These are phyloP conservation scores for Apostichopus leukothele DNA, from an alignment of 53 echinoderm and acorn worm genomes.

Conservation along the genomic window DNA sequence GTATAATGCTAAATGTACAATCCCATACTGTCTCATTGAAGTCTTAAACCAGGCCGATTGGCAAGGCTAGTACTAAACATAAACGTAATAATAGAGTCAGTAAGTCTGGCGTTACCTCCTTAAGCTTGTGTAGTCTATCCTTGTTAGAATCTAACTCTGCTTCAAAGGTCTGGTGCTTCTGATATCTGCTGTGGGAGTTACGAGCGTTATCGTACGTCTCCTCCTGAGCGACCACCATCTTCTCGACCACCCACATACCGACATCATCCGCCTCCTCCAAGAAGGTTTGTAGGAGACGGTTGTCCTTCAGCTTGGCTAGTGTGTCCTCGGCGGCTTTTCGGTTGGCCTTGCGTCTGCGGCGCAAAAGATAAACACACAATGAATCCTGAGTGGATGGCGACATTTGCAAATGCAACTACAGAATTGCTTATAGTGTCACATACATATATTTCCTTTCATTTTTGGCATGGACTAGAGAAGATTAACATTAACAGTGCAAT, in stretches of 20 bases:
- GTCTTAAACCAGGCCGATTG: too few relatives aligned
- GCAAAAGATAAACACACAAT: background rate
- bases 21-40: too few relatives aligned
- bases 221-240: conserved; percentile 91
- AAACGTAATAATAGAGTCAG: background rate
- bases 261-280: conserved; percentile 95
- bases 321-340: conserved; percentile 84
- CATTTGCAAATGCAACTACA: too few relatives aligned
- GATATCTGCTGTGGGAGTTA: conserved; percentile 88
- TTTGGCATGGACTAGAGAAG: too few relatives aligned
- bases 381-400: background rate
- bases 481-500: too few relatives aligned
- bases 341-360: conserved; percentile 88
- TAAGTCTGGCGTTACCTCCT: conserved; percentile 61
- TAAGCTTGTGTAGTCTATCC: conserved; percentile 88
- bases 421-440: too few relatives aligned
- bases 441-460: too few relatives aligned
- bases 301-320: conserved; percentile 80
- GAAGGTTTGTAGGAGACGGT: conserved; percentile 93
- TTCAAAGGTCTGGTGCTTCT: conserved; percentile 98
- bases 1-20: too few relatives aligned
- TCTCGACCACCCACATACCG: conserved; percentile 90
- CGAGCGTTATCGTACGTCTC: conserved; percentile 92
- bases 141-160: conserved; percentile 85
- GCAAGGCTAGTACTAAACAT: too few relatives aligned